Percentiles rank a stretch among this genome's conserved stretches.
Conservation (phyloP, 1,140 invertebrate species). For the Ptiloglossa arizonensis region DNA sequence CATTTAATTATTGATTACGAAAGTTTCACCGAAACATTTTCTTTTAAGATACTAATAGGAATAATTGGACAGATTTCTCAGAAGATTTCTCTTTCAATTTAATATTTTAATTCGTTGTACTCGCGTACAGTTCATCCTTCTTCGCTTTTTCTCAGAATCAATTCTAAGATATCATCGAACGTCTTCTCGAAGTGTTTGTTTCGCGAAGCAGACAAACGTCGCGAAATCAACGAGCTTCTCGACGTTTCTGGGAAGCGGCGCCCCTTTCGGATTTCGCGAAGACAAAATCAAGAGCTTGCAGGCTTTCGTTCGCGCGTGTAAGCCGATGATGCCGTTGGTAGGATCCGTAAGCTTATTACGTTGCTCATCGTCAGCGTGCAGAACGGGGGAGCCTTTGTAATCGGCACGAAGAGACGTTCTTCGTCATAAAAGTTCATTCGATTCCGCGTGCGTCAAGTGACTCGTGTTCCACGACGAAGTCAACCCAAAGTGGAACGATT, state of each 20-base stretch:
- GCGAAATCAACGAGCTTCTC: not conserved
- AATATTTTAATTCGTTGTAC: too few relatives aligned
- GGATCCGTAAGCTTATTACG: constrained; percentile 27
- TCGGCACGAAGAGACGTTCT: constrained; percentile 4
- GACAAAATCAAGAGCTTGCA: constrained; percentile 17
- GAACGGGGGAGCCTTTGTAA: constrained; percentile 12
- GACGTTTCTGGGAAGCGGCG: not conserved
- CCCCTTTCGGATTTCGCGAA: not conserved
- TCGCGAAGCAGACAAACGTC: not conserved
- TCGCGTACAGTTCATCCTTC: too few relatives aligned
- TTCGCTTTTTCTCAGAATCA: too few relatives aligned
- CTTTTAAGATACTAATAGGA: too few relatives aligned
- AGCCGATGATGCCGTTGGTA: not conserved
- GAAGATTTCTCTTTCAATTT: too few relatives aligned
- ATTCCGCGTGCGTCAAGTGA: not conserved
- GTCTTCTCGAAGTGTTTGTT: not conserved
- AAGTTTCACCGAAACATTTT: too few relatives aligned
- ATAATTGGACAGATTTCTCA: too few relatives aligned
- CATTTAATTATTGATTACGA: too few relatives aligned
- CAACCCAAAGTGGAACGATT: not conserved
- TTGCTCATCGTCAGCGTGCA: not conserved
- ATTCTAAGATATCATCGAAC: too few relatives aligned
- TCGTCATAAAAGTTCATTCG: not conserved
- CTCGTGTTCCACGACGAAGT: not conserved
- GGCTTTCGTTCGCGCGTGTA: constrained; percentile 17